phyloP scores from a whole-genome alignment of 2,113 vertebrate genomes.

The Hydrochoerus hydrochaeris region DNA sequence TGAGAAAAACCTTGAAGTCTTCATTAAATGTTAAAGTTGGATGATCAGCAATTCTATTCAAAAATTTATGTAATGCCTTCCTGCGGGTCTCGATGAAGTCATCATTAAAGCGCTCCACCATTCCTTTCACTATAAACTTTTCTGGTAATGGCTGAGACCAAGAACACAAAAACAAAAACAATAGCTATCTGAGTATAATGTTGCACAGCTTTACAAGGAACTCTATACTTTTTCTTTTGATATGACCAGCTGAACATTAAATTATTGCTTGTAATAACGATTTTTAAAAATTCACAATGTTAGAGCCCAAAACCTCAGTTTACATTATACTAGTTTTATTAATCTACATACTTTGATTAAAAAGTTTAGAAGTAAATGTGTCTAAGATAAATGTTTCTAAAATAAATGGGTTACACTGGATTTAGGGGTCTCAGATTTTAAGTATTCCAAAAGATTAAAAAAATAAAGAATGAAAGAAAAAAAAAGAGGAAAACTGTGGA shows the following conservation, averaged over 20 bases:
- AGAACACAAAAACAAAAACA: slow-evolving; percentile 17
- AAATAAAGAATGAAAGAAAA: neutral
- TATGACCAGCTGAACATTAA: neutral
- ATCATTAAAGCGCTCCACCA: slow-evolving; percentile 97
- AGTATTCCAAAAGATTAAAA: neutral
- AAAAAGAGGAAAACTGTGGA: neutral
- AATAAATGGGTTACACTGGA: neutral
- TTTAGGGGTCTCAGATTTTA: neutral
- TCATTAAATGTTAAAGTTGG: slow-evolving; percentile 95
- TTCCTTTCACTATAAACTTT: slow-evolving; percentile 97
- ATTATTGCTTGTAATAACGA: neutral
- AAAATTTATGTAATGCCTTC: slow-evolving; percentile 94
- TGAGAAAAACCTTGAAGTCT: slow-evolving; percentile 96
- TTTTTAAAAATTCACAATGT: neutral
- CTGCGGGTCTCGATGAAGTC: slow-evolving; percentile 96
- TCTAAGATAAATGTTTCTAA: neutral
- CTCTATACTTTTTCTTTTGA: neutral
- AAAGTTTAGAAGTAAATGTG: neutral
- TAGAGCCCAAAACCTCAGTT: neutral
- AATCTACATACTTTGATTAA: neutral
- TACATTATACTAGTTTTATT: neutral
- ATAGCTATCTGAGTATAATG: neutral
- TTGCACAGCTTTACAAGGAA: neutral
- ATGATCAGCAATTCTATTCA: slow-evolving; percentile 94
- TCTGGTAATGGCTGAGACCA: slow-evolving; percentile 94